Evolutionary conservation across 2,797 vertebrate species (phyloP).

Genomic region (Clamator glandarius): DNA sequence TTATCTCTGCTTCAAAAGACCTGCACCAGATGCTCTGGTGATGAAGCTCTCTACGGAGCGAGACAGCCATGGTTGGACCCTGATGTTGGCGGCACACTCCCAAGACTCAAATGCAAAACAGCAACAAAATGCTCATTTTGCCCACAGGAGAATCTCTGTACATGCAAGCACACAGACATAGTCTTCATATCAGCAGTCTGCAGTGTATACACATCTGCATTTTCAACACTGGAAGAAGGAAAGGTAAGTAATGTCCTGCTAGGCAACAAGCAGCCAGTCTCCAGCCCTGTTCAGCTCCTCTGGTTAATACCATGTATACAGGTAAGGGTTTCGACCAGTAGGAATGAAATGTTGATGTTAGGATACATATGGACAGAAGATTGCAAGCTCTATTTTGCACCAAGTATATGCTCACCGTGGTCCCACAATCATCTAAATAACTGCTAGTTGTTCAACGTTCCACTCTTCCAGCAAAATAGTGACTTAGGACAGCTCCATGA

Average conservation of each 20-base stretch:
- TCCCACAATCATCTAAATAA: neutral
- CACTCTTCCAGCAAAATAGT: neutral
- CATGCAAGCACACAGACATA: neutral
- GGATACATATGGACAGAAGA: neutral
- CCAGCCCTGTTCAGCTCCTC: neutral
- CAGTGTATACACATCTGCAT: fast-evolving
- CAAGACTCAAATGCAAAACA: neutral
- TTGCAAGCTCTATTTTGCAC: neutral
- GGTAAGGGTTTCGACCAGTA: neutral
- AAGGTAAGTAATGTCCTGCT: neutral
- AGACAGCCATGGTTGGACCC: neutral
- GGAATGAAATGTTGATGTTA: neutral
- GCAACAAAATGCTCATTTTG: neutral
- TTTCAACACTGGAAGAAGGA: neutral
- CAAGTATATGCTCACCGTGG: neutral
- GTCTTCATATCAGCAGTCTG: fast-evolving
- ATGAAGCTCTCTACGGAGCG: neutral
- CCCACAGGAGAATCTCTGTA: neutral
- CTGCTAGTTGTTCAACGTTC: neutral
- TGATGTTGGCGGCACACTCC: neutral
- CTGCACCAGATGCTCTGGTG: neutral
- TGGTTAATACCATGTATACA: neutral
- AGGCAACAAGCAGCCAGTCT: neutral
- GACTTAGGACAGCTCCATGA: neutral
- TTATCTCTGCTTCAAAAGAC: neutral